Conservation (phyloP, 2,888 invertebrate genomes). For the Trachelus tabidus region DNA sequence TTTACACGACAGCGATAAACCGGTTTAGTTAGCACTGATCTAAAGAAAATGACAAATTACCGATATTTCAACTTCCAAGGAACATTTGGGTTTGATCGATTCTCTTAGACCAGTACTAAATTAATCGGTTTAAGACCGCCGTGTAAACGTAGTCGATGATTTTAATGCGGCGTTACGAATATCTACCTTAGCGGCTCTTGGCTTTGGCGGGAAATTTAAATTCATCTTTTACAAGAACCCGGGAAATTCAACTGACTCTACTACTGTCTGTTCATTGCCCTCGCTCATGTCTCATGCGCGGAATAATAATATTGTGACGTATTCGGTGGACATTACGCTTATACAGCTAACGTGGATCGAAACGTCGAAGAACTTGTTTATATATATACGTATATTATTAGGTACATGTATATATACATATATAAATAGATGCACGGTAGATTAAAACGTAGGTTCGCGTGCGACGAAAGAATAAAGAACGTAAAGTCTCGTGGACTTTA, state of each 20-base stretch:
- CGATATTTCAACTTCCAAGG: too few relatives aligned
- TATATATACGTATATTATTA: background rate
- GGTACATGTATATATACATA: background rate
- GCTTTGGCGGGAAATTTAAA: background rate
- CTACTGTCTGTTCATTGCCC: background rate
- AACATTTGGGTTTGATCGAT: too few relatives aligned
- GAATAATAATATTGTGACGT: background rate
- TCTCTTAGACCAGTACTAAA: too few relatives aligned
- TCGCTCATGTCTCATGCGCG: background rate
- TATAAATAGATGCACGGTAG: background rate
- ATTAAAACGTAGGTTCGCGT: background rate
- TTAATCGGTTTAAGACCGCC: too few relatives aligned
- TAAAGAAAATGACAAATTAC: too few relatives aligned
- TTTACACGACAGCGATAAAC: too few relatives aligned
- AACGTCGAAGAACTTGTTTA: background rate
- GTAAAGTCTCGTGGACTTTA: background rate
- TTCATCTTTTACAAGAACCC: background rate
- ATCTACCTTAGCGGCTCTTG: background rate
- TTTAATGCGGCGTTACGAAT: background rate
- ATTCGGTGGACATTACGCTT: background rate
- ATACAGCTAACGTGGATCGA: background rate
- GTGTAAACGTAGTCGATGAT: background rate
- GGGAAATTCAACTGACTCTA: background rate
- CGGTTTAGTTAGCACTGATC: too few relatives aligned
- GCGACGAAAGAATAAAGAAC: background rate